A percentile compares a stretch with the other conserved stretches of the same genome.
These are phyloP conservation scores for Chondrosia reniformis DNA, from an alignment of 37 sponge, comb jelly and placozoan genomes.

Conservation along the genomic window DNA sequence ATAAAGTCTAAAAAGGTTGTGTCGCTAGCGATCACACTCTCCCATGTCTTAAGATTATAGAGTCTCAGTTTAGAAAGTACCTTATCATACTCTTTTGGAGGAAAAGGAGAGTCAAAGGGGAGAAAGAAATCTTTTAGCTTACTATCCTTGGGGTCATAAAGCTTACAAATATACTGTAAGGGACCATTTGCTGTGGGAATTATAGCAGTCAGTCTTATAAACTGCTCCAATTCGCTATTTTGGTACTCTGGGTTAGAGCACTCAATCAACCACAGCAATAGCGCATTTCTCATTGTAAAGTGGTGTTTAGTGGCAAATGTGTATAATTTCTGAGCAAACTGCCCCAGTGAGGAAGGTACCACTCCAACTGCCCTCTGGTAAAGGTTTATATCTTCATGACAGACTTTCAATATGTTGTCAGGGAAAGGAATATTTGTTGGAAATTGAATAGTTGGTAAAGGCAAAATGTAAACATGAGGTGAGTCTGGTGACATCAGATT, in stretches of 20 bases:
- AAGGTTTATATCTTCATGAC: neutral
- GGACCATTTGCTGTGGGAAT: neutral
- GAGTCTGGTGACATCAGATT: too few relatives aligned
- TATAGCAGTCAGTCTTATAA: neutral
- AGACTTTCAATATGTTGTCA: conserved; percentile 6
- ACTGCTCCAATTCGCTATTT: neutral
- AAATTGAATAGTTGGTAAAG: neutral
- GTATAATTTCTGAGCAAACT: conserved; percentile 1
- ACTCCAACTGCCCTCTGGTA: conserved; percentile 7
- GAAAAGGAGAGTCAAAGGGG: conserved; percentile 12
- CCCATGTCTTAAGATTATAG: conserved; percentile 46
- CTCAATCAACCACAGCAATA: conserved; percentile 38
- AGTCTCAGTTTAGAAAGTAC: conserved; percentile 2
- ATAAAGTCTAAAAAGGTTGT: conserved; percentile 10
- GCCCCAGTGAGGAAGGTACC: neutral
- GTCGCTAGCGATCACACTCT: neutral
- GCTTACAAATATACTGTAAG: neutral
- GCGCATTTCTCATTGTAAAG: conserved; percentile 8
- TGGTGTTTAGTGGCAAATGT: conserved; percentile 18
- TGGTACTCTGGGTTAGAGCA: neutral
- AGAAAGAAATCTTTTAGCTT: conserved; percentile 35
- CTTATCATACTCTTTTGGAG: conserved; percentile 7
- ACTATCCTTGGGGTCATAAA: conserved; percentile 35
- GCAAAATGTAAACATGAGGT: too few relatives aligned
- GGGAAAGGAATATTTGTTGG: conserved; percentile 20